These are phyloP conservation scores for Hoplodrina blanda DNA, from an alignment of 2,888 invertebrate genomes.

Conservation along the genomic window DNA sequence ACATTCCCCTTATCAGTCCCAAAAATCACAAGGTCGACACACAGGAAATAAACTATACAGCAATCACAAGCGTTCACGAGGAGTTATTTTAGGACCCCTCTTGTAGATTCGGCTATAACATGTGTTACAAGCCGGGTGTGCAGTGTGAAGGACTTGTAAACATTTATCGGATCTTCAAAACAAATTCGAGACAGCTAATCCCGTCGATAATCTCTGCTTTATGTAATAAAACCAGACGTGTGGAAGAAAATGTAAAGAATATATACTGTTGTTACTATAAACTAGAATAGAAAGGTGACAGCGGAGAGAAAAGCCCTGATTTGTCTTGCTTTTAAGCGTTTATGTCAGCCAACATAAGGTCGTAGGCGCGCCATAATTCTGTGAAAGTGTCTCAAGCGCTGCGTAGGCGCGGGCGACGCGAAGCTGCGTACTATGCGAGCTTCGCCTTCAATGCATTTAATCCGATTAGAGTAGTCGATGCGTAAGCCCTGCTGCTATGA, in stretches of 20 bases:
- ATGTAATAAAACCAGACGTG: conserved; percentile 34
- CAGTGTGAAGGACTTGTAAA: conserved; percentile 61
- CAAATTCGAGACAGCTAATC: conserved; percentile 46
- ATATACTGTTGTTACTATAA: conserved; percentile 51
- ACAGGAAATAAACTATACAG: conserved; percentile 50
- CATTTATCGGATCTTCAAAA: conserved; percentile 55
- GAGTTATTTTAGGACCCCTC: conserved; percentile 64
- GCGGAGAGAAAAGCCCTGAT: conserved; percentile 75
- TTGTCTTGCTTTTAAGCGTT: conserved; percentile 75
- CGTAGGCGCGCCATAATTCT: conserved; percentile 81
- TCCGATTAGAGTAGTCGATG: conserved; percentile 79
- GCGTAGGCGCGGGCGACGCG: conserved; percentile 79
- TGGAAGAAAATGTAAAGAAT: conserved; percentile 32
- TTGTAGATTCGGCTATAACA: conserved; percentile 56
- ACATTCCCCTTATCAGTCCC: conserved; percentile 37
- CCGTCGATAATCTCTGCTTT: conserved; percentile 50
- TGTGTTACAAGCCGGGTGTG: conserved; percentile 58
- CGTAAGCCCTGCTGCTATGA: conserved; percentile 55
- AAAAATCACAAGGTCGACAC: conserved; percentile 53
- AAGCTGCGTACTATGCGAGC: conserved; percentile 67
- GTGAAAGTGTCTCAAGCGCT: conserved; percentile 83
- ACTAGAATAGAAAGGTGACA: conserved; percentile 68
- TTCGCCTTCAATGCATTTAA: conserved; percentile 77
- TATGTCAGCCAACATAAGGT: conserved; percentile 79
- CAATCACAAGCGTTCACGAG: conserved; percentile 50